These are phyloP conservation scores for Drosophila neutralis DNA, from an alignment of 2,888 invertebrate species.

Conservation along the genomic window DNA sequence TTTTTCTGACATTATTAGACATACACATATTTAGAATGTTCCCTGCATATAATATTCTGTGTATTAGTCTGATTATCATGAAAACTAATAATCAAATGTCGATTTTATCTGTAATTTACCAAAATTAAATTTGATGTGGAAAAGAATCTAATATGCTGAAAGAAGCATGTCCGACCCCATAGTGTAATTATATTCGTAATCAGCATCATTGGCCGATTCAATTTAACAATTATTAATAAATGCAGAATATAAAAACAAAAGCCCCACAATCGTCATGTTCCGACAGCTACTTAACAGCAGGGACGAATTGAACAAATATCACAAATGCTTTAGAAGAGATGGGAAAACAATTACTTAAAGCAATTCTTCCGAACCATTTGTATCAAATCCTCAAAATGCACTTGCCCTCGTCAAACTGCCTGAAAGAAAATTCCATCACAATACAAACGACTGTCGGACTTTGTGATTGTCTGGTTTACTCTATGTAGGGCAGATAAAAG, in stretches of 20 bases:
- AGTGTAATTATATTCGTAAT: background rate
- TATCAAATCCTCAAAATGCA: conserved; percentile 80
- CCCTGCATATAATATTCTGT: background rate
- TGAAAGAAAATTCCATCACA: conserved; percentile 55
- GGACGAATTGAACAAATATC: conserved; percentile 32
- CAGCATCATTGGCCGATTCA: background rate
- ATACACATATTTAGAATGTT: background rate
- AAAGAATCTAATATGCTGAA: background rate
- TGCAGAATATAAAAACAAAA: conserved; percentile 2
- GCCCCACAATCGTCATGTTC: conserved; percentile 3
- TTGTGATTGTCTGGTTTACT: conserved; percentile 40
- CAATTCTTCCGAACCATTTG: conserved; percentile 81
- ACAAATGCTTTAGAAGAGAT: conserved; percentile 43
- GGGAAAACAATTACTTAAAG: conserved; percentile 77
- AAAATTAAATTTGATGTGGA: background rate
- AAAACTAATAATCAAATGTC: background rate
- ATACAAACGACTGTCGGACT: conserved; percentile 50
- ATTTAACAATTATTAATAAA: background rate
- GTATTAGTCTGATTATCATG: background rate
- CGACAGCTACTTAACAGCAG: conserved; percentile 5
- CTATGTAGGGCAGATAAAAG: conserved; percentile 51
- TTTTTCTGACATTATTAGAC: background rate
- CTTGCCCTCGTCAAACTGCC: conserved; percentile 64
- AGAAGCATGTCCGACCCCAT: background rate
- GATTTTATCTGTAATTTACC: background rate